A percentile compares a stretch with the other conserved stretches of the same genome.
These are phyloP conservation scores for Endotricha flammealis DNA, from an alignment of 2,888 invertebrate genomes.

Conservation along the genomic window DNA sequence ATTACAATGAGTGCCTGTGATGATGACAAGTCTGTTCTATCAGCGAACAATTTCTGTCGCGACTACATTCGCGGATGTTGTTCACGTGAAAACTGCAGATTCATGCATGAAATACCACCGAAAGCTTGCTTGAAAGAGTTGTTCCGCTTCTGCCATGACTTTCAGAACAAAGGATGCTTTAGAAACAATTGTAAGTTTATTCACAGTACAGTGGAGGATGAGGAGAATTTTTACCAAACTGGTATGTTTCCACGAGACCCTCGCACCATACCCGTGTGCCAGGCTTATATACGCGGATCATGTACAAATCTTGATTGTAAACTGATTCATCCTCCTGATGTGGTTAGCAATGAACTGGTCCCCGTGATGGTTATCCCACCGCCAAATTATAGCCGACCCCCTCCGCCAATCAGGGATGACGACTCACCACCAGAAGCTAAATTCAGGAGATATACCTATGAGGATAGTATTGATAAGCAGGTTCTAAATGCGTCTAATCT, in stretches of 20 bases:
- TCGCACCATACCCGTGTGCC: slow-evolving; percentile 73
- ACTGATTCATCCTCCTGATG: slow-evolving; percentile 48
- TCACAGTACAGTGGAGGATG: slow-evolving; percentile 83
- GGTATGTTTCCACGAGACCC: slow-evolving; percentile 78
- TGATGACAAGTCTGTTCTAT: slow-evolving; percentile 38
- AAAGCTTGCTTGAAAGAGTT: slow-evolving; percentile 52
- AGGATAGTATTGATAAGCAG: slow-evolving; percentile 54
- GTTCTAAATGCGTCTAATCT: slow-evolving; percentile 39
- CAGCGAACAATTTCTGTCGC: slow-evolving; percentile 55
- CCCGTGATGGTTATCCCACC: slow-evolving; percentile 34
- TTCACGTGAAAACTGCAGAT: slow-evolving; percentile 74
- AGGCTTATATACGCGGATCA: slow-evolving; percentile 78
- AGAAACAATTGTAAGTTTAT: slow-evolving; percentile 82
- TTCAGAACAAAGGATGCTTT: slow-evolving; percentile 83
- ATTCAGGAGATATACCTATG: slow-evolving; percentile 53
- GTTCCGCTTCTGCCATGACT: slow-evolving; percentile 78
- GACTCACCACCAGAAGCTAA: slow-evolving; percentile 67
- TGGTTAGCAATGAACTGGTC: slow-evolving; percentile 36
- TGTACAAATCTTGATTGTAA: slow-evolving; percentile 73
- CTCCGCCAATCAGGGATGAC: slow-evolving; percentile 50
- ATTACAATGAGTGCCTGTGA: slow-evolving; percentile 42
- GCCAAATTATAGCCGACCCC: slow-evolving; percentile 40
- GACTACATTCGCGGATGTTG: slow-evolving; percentile 74
- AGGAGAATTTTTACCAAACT: slow-evolving; percentile 81
- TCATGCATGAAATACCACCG: slow-evolving; percentile 59